Percentiles rank a stretch among this genome's conserved stretches.
Conservation (phyloP, 2,888 invertebrate genomes). For the Auanema sp. region DNA sequence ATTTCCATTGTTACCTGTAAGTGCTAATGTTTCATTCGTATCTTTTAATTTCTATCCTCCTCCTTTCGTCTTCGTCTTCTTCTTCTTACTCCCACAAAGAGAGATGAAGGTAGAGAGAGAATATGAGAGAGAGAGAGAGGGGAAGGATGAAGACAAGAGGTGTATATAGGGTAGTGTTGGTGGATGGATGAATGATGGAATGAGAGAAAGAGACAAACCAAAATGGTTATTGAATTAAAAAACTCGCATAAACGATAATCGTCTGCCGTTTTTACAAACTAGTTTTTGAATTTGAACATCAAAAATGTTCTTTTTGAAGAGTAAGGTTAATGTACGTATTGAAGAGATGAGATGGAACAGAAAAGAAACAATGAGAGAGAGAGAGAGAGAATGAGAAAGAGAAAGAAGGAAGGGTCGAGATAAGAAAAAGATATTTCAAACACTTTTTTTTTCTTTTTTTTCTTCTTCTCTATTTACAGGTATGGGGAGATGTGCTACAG, state of each 20-base stretch:
- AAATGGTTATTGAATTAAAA: neutral
- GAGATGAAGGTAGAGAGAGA: neutral
- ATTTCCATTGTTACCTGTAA: too few species aligned
- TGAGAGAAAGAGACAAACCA: constrained; percentile 4
- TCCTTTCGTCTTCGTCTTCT: neutral
- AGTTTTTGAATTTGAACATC: neutral
- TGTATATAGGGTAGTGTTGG: too few species aligned
- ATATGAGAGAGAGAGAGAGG: constrained; percentile 12
- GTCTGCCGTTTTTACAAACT: neutral
- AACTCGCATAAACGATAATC: neutral
- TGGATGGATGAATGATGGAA: constrained; percentile 5
- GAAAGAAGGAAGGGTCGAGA: constrained; percentile 4
- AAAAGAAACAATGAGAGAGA: constrained; percentile 8
- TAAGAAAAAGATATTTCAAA: constrained; percentile 10
- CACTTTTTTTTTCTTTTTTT: neutral
- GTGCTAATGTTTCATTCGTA: too few species aligned
- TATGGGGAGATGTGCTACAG: constrained; percentile 5
- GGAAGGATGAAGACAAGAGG: constrained; percentile 5
- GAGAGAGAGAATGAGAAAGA: constrained; percentile 11
- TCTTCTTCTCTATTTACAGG: neutral
- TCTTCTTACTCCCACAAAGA: neutral
- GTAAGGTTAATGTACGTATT: neutral
- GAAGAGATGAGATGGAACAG: constrained; percentile 16
- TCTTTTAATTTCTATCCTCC: neutral
- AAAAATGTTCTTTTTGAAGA: neutral